These are phyloP conservation scores for Limnothrissa miodon DNA, from an alignment of 2,113 vertebrate species.

Conservation along the genomic window DNA sequence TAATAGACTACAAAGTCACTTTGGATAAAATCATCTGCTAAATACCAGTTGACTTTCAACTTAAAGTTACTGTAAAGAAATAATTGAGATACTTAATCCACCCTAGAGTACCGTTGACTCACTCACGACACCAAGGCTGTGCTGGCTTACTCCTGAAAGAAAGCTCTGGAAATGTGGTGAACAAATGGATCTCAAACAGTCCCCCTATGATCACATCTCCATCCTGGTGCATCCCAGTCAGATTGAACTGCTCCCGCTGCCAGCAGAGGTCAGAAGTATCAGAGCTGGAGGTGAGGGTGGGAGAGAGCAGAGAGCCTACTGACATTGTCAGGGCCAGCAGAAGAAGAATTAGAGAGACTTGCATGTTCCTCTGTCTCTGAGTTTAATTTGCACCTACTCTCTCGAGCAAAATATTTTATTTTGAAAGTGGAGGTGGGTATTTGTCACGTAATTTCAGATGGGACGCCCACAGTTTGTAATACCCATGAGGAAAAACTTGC, in stretches of 20 bases:
- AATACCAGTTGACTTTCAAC: no score
- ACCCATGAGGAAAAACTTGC: neutral
- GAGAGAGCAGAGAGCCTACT: neutral
- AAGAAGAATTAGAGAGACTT: neutral
- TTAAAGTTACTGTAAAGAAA: neutral
- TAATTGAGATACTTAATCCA: neutral
- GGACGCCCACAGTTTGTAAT: neutral
- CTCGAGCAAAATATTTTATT: neutral
- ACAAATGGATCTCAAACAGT: slow-evolving; percentile 57
- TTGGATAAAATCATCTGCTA: no score
- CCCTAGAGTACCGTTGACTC: slow-evolving; percentile 22
- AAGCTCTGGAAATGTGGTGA: slow-evolving; percentile 47
- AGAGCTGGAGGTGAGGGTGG: neutral
- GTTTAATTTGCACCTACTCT: neutral
- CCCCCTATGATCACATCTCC: slow-evolving; percentile 59
- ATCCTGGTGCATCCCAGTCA: slow-evolving; percentile 50
- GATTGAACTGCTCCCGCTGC: slow-evolving; percentile 36
- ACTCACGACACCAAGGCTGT: slow-evolving; percentile 55
- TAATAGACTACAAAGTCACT: no score
- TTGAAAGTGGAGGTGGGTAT: no score
- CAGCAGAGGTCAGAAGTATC: slow-evolving; percentile 30
- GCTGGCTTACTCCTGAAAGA: slow-evolving; percentile 55
- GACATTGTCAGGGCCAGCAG: neutral
- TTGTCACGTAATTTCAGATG: neutral
- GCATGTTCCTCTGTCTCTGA: no score